A percentile compares a stretch with the other conserved stretches of the same genome.
These are phyloP conservation scores for Tylochromis polylepis DNA, from an alignment of 2,113 vertebrate species.

Conservation along the genomic window DNA sequence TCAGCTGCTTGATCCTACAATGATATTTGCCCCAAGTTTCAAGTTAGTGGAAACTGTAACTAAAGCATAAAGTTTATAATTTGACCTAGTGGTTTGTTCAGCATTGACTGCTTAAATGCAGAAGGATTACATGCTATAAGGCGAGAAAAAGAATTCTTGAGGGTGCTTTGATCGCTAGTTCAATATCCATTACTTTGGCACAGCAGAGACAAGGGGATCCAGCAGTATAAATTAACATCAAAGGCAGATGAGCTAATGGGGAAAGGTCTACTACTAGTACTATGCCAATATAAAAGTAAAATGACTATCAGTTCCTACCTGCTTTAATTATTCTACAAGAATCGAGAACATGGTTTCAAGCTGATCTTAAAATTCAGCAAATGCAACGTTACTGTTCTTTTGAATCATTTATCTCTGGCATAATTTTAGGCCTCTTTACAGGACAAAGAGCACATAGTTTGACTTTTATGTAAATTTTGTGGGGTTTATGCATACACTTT, in stretches of 20 bases:
- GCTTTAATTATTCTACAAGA: slow-evolving; percentile 14
- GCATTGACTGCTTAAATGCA: slow-evolving; percentile 26
- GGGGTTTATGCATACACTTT: not conserved
- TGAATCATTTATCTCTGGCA: not conserved
- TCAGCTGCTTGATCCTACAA: not conserved
- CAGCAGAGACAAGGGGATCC: slow-evolving; percentile 43
- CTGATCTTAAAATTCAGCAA: not conserved
- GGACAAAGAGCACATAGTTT: not conserved
- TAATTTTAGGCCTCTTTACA: not conserved
- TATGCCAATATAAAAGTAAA: slow-evolving; percentile 3
- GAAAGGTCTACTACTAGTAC: slow-evolving; percentile 2
- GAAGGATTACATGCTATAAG: slow-evolving; percentile 23
- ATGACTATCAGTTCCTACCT: not conserved
- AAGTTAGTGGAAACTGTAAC: not conserved
- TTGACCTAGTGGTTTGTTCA: slow-evolving; percentile 32
- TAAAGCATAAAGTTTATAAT: slow-evolving; percentile 2
- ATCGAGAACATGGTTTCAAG: not conserved
- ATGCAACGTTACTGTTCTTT: not conserved
- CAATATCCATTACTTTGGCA: slow-evolving; percentile 54
- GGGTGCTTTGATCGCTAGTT: slow-evolving; percentile 53
- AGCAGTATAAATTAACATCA: slow-evolving; percentile 59
- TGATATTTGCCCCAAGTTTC: not conserved
- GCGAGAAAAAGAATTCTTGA: slow-evolving; percentile 6
- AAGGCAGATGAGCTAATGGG: slow-evolving; percentile 45
- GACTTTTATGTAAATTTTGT: not conserved